Conservation (phyloP, 2,888 invertebrate genomes). For the Synergus japonicus region DNA sequence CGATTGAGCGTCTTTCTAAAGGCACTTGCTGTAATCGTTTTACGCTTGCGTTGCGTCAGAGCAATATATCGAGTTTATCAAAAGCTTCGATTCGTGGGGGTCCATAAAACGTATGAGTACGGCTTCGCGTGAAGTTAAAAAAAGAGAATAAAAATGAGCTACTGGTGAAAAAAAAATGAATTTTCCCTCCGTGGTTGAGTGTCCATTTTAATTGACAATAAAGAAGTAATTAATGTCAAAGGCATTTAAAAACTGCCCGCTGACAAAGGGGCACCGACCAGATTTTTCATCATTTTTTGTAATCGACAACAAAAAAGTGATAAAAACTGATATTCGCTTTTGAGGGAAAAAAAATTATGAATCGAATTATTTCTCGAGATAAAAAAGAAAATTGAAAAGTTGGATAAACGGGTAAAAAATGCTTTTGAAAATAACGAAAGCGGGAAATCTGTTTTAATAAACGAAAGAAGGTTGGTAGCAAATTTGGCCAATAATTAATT, state of each 20-base stretch:
- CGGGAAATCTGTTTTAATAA: background rate
- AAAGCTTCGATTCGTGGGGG: background rate
- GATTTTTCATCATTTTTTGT: too few species aligned
- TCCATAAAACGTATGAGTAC: too few species aligned
- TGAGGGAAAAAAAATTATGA: too few species aligned
- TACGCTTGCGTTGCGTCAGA: constrained; percentile 16
- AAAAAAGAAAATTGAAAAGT: too few species aligned
- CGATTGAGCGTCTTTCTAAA: constrained; percentile 31
- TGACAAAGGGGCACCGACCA: background rate
- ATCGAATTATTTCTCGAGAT: too few species aligned
- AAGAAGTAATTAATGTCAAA: constrained; percentile 55
- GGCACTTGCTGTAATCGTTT: constrained; percentile 27
- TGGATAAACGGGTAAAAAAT: too few species aligned
- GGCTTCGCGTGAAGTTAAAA: constrained; percentile 42
- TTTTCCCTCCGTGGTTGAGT: constrained; percentile 49
- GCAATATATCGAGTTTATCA: constrained; percentile 30
- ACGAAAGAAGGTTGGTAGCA: background rate
- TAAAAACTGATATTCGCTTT: too few species aligned
- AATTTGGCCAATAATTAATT: constrained; percentile 11
- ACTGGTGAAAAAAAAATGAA: constrained; percentile 50
- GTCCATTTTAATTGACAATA: constrained; percentile 52
- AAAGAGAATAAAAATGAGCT: constrained; percentile 37
- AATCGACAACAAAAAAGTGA: too few species aligned
- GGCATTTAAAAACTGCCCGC: constrained; percentile 45
- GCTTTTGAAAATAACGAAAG: background rate